These are phyloP conservation scores for Cathartes aura DNA, from an alignment of 2,113 vertebrate species.

Conservation along the genomic window DNA sequence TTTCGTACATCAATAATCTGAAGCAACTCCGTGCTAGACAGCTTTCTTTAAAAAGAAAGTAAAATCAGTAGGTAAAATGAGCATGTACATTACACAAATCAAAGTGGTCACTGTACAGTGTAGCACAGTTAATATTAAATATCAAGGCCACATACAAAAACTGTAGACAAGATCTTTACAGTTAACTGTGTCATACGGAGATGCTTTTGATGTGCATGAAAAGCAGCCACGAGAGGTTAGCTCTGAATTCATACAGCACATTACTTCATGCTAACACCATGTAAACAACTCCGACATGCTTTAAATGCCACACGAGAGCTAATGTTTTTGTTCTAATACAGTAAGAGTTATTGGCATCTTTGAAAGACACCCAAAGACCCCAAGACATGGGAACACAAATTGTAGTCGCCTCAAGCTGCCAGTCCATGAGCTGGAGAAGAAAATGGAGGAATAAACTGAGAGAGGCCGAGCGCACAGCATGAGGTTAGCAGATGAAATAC, in stretches of 20 bases:
- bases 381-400: not conserved
- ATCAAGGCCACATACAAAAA: not conserved
- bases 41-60: not conserved
- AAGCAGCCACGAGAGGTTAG: not conserved
- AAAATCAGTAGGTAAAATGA: not conserved
- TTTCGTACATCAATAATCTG: not conserved
- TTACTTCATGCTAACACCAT: not conserved
- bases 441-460: not conserved
- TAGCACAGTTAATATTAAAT: not conserved
- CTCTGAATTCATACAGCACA: not conserved
- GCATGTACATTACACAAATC: not conserved
- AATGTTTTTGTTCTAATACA: not conserved
- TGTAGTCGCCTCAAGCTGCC: not conserved
- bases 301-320: accelerated
- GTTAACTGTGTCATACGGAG: not conserved
- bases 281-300: accelerated
- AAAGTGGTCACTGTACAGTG: no score
- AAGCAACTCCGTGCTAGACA: not conserved
- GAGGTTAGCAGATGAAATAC: not conserved
- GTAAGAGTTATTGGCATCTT: not conserved
- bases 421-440: not conserved
- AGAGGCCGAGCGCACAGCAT: accelerated
- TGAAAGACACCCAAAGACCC: not conserved
- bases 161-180: not conserved
- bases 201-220: not conserved